Conservation (phyloP, 1,140 invertebrate genomes). For the Apocrypta bakeri region DNA sequence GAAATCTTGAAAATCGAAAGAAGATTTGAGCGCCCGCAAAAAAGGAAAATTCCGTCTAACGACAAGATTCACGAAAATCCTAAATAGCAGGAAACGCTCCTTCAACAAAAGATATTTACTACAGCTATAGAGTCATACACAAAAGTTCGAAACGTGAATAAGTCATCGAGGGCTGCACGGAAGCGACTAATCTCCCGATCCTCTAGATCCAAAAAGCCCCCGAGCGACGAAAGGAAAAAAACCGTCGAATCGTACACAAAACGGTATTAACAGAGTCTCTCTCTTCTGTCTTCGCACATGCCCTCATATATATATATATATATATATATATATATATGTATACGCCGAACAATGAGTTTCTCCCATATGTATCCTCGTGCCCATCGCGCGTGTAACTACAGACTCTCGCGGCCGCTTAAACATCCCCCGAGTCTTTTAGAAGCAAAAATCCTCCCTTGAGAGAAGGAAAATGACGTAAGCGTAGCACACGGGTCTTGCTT, state of each 20-base stretch:
- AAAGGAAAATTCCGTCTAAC: no score
- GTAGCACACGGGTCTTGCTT: conserved; percentile 55
- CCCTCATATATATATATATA: conserved; percentile 6
- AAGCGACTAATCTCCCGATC: background rate
- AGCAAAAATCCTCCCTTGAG: conserved; percentile 41
- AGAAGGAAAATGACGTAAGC: conserved; percentile 43
- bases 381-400: background rate
- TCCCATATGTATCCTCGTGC: background rate
- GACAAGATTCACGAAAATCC: no score
- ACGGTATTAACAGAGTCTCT: background rate
- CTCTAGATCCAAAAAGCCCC: background rate
- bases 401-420: conserved; percentile 19
- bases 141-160: background rate
- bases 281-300: background rate
- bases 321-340: background rate
- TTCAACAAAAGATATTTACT: background rate
- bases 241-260: background rate
- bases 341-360: background rate
- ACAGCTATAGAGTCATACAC: background rate
- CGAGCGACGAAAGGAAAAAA: background rate
- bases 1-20: no score
- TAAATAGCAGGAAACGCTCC: no score
- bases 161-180: background rate
- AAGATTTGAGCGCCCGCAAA: no score
- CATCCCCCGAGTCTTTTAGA: background rate